A percentile compares a stretch with the other conserved stretches of the same genome.
phyloP scores from a whole-genome alignment of 1,140 invertebrate species.

The Drosophila littoralis region DNA sequence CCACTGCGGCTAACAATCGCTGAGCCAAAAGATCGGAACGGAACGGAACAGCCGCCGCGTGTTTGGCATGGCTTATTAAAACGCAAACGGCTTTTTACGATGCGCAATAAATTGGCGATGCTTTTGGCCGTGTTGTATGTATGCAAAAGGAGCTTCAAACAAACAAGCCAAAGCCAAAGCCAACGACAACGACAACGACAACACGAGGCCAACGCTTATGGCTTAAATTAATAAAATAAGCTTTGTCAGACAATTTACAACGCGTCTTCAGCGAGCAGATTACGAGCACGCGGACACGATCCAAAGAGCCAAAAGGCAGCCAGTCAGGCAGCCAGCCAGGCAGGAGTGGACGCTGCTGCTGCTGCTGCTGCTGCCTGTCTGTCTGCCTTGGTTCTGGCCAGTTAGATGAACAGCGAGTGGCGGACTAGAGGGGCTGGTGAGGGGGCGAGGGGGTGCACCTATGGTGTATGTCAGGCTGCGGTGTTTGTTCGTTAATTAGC shows the following conservation, averaged over 20 bases:
- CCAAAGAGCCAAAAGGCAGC: conserved; percentile 18
- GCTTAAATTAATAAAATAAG: conserved; percentile 84
- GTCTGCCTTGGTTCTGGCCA: conserved; percentile 61
- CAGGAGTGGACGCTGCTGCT: not conserved
- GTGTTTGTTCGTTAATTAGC: conserved; percentile 84
- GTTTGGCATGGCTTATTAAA: conserved; percentile 82
- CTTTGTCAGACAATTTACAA: conserved; percentile 84
- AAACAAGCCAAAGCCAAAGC: conserved; percentile 41
- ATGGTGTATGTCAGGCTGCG: conserved; percentile 30
- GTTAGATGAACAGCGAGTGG: conserved; percentile 40
- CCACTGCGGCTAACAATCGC: conserved; percentile 52
- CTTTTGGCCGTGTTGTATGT: conserved; percentile 30
- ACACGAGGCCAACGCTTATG: conserved; percentile 76
- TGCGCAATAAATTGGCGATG: conserved; percentile 73
- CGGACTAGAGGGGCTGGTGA: not conserved
- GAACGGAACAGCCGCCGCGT: conserved; percentile 65
- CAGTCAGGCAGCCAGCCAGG: not conserved
- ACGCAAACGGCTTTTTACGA: conserved; percentile 82
- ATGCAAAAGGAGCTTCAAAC: conserved; percentile 69
- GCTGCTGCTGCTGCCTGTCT: conserved; percentile 61
- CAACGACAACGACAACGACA: conserved; percentile 47
- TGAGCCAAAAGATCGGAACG: conserved; percentile 17
- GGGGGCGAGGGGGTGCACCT: not conserved
- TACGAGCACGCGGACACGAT: conserved; percentile 82
- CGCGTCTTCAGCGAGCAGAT: conserved; percentile 84